Evolutionary conservation across 2,888 invertebrate species (phyloP), one percentile per base, ranked within the genome.

Genomic region (Cacoxenus indagator): DNA sequence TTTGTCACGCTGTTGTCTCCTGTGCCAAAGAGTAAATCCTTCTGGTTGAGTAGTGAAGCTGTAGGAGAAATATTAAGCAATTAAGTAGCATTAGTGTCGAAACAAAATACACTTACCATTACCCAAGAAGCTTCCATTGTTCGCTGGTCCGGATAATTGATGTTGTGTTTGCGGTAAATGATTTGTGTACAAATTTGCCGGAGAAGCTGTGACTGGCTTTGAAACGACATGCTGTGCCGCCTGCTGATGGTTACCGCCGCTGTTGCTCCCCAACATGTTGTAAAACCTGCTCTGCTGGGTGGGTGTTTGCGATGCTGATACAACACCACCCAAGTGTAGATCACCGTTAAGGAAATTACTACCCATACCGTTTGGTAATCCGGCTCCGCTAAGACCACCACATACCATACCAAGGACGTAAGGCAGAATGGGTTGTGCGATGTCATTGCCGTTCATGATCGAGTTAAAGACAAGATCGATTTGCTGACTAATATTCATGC

Each of bases 391-490:
- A 70, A 51, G 62, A 0, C 59, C 51, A 26, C 61, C 61, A 19
- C 37, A 43, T 17, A 85, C 87, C 78, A 87, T 87, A 43, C 87
- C 87, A 37, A 88, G 77, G 11, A 88, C 78, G 75, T 88, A 88
- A 2, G 88, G 79, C 6, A 88, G 73, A 55, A 88, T 87, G 4
- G 88, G 88, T 70, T 88, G 88, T 4, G 86, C 85, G 37, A 87
- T 86, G 57, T 87, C 87, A 65, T 87, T 87, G 54, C 87, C 88
- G 72, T 87, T 88, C 83, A 88, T 86, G 31, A 88, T 81, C 4
- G 87, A 87, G 70, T 88, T 87, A 67, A 88, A 88, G 2, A 87
- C 88, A 75, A 88, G 77, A 78, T 88, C 88, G 54, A 88, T 87
- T 79, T 87, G 88, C 69, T 88, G 88, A 75, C 87, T 88, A 31